Percentiles rank a stretch among this genome's conserved stretches.
These are phyloP conservation scores for Eubasilissa splendida DNA, from an alignment of 2,888 invertebrate genomes.

Conservation along the genomic window DNA sequence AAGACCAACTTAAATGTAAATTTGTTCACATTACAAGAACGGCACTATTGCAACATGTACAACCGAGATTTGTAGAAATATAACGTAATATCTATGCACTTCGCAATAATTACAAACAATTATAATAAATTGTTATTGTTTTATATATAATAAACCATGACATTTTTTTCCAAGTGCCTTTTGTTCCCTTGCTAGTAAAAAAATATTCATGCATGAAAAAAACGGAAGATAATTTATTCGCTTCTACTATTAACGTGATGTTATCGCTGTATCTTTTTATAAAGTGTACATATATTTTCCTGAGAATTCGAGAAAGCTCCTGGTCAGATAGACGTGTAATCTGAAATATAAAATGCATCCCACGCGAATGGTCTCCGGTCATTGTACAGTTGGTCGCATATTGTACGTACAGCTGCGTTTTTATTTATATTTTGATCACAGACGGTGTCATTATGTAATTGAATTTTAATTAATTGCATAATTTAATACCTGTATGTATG, in stretches of 20 bases:
- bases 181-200: background rate
- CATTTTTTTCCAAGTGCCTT: no score
- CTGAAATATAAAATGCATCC: slow-evolving; percentile 27
- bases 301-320: background rate
- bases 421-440: background rate
- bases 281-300: background rate
- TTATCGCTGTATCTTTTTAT: background rate
- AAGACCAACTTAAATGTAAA: no score
- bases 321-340: background rate
- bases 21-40: no score
- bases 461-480: background rate
- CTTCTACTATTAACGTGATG: background rate
- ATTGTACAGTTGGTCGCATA: slow-evolving; percentile 21
- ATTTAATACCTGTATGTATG: background rate
- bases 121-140: no score
- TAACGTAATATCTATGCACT: no score
- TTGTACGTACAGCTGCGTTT: background rate
- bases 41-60: no score
- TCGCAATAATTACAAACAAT: no score
- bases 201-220: background rate
- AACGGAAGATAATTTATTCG: background rate
- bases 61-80: no score
- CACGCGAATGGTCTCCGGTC: slow-evolving; percentile 24
- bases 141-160: no score
- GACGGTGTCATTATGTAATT: background rate